These are phyloP conservation scores for Drosophila ficusphila DNA, from an alignment of 1,140 invertebrate genomes.

Conservation along the genomic window DNA sequence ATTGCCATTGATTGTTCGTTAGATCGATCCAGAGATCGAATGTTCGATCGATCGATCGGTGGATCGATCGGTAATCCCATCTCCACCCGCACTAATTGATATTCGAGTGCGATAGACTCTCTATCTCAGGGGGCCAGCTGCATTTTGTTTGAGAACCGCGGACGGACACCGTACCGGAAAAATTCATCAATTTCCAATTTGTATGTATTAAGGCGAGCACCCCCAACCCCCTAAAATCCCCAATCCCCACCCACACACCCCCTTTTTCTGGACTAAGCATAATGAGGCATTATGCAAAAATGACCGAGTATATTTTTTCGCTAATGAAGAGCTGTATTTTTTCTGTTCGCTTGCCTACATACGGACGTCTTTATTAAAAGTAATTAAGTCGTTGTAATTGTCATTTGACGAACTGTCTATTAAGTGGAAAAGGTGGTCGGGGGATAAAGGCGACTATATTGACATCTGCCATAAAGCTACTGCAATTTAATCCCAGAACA, in stretches of 20 bases:
- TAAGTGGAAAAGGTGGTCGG: constrained; percentile 16
- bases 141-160: constrained; percentile 3
- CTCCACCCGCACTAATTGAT: constrained; percentile 52
- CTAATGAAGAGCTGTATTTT: constrained; percentile 67
- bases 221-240: not conserved
- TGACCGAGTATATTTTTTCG: constrained; percentile 52
- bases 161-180: constrained; percentile 64
- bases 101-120: constrained; percentile 45
- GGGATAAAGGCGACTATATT: not conserved
- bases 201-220: constrained; percentile 75
- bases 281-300: constrained; percentile 83
- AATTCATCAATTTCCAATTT: constrained; percentile 84
- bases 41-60: constrained; percentile 30
- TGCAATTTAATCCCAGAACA: not conserved
- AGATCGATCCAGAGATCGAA: constrained; percentile 36
- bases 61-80: constrained; percentile 36
- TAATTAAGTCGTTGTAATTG: constrained; percentile 80
- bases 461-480: not conserved
- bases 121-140: constrained; percentile 24
- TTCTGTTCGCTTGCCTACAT: constrained; percentile 22
- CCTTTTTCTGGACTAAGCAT: constrained; percentile 55
- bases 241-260: not conserved
- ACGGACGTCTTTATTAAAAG: constrained; percentile 83
- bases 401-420: constrained; percentile 65
- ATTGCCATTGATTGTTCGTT: constrained; percentile 55